Base-by-base conservation (phyloP, 1,140 invertebrate genomes). In the Drosophila asahinai region DNA sequence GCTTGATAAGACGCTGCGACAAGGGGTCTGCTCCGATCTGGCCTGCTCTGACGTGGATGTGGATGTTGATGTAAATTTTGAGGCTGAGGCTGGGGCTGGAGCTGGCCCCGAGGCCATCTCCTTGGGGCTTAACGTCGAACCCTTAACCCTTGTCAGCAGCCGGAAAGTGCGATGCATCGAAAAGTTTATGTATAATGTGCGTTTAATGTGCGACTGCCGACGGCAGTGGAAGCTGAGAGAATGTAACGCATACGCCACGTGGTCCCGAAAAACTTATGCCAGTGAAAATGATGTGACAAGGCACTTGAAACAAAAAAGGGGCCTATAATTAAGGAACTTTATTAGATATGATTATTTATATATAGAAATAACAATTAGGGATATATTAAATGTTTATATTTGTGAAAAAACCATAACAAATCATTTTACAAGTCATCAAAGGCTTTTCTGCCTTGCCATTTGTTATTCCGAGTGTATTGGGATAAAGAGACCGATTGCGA, bases 231-330 rank as follows among this genome's bases (percentile, higher is more conserved):
- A 60, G 72, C 63, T 86, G 77, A 47, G 61, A 65, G 59, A 74
- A 78, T 75, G 63, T 89, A 70, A 87, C 81, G 74, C 58, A 89
- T 87, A 78, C 84, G 83, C 62, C 81, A 52, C 65, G 77, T 87
- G 76, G 57, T 15, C 22, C 67, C 7, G 19, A 57, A 57, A 40
- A 22, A 22, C 33, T 38, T 38, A 38, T 55, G n/a, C n/a, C 30
- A 54, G n/a, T 14, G 6, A 27, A 47, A 42, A 54, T 47, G n/a
- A 68, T 54, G 25, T 12, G 12, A 25, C 12, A 68, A 45, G 42
- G 48, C 33, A 55, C 52, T 38, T 9, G 19, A 22, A 22, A 22
- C 19, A 22, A 22, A 22, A 22, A 22, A 22, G 19, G 19, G 19
- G 19, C 19, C 19, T 22, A 22, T 2, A 22, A 22, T 22, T 22